Base-by-base conservation (phyloP, 1,140 invertebrate genomes). In the Phymorhynchus buccinoides region DNA sequence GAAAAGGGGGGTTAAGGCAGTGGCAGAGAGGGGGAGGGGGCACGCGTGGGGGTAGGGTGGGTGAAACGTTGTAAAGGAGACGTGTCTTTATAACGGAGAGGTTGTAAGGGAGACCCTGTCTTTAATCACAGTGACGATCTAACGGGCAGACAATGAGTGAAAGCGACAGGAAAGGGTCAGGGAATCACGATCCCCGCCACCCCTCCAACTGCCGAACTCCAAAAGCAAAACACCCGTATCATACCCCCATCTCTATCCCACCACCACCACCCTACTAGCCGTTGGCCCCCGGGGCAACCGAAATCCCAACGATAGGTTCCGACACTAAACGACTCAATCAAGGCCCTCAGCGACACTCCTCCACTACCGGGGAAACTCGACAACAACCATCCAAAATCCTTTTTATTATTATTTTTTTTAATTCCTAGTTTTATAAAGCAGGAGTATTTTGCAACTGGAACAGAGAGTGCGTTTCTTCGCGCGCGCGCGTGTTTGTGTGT, bases 161-260 rank as follows among this genome's bases (percentile, higher is more conserved):
- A 75, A 75, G 9, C 9, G 73, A 75, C 73, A 75, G 37, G 73
- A 41, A 7, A 22, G 73, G 35, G 32, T 3, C 27, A 12, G 42
- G 3, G 6, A 75, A 18, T 16, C 32, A 41, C 35, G 73, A 41
- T 0, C 62, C 62, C 30, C 22, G 7, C 62, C 68, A 32, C 68
- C 4, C 4, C 4, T 35, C 30, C n/a, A 71, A 52, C 48, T 27
- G 30, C 62, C 22, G 27, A 66, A 7, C 35, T 37, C 35, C 35
- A 79, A 79, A 79, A 44, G 77, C 77, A 79, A 79, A 79, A 79
- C 77, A 79, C 77, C 77, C 77, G 77, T 56, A 79, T 79, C 44
- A 30, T 1, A 30, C 22, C 0, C 77, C 4, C n/a, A n/a, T n/a
- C n/a, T n/a, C n/a, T n/a, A n/a, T n/a, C 42, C 9, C 18, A 1